These are phyloP conservation scores for Sebastes hopkinsi DNA, from an alignment of 2,797 vertebrate species.

Conservation along the genomic window DNA sequence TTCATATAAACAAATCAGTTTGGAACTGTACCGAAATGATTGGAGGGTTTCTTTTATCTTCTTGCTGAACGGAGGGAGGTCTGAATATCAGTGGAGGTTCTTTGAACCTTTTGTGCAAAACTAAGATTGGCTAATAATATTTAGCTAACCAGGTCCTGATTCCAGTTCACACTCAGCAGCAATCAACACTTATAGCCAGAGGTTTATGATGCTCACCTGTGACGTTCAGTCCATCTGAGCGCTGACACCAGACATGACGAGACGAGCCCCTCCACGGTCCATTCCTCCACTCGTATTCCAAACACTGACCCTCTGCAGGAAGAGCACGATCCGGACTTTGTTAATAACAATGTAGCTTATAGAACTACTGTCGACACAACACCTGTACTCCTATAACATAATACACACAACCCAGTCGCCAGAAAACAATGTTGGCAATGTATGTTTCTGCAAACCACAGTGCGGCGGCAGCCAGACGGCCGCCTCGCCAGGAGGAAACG, in stretches of 20 bases:
- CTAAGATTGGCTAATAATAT: not conserved
- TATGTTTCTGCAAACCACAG: too few relatives aligned
- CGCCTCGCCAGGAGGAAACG: too few relatives aligned
- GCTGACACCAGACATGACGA: conserved; percentile 94
- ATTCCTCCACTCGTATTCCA: conserved; percentile 93
- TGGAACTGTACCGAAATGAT: not conserved
- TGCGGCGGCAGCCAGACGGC: too few relatives aligned
- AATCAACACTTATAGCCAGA: not conserved
- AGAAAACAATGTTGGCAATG: not conserved
- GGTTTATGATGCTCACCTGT: conserved; percentile 83
- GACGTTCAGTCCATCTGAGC: conserved; percentile 93
- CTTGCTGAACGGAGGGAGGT: too few relatives aligned
- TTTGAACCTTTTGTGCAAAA: not conserved
- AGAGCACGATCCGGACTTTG: not conserved
- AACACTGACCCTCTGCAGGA: conserved; percentile 89
- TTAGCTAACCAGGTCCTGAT: too few relatives aligned
- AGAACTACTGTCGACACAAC: not conserved
- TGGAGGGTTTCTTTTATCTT: not conserved
- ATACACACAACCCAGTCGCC: not conserved
- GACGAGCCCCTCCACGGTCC: conserved; percentile 92
- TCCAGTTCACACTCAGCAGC: not conserved
- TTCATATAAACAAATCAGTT: not conserved
- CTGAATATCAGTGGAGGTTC: not conserved
- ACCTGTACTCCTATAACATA: too few relatives aligned
- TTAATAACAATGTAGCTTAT: not conserved